Conservation (phyloP, 2,888 invertebrate genomes). For the Stegana nigrithorax region DNA sequence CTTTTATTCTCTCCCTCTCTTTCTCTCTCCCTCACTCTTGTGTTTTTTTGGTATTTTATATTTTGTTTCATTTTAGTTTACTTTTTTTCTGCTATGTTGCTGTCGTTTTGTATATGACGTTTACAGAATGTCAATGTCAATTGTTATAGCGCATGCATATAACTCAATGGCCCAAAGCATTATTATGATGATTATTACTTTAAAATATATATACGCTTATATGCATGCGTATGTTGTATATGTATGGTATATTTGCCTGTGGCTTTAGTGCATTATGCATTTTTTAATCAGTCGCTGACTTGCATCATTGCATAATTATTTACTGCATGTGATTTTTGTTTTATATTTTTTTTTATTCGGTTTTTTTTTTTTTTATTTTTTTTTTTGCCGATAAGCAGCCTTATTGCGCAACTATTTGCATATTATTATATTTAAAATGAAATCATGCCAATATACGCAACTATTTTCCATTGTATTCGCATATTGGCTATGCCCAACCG, state of each 20-base stretch:
- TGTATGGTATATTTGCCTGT: not conserved
- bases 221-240: not conserved
- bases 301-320: conserved; percentile 11
- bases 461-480: too few species aligned
- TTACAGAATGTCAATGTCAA: conserved; percentile 19
- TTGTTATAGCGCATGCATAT: too few species aligned
- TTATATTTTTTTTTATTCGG: too few species aligned
- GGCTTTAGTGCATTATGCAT: not conserved
- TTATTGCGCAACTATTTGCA: too few species aligned
- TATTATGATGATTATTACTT: too few species aligned
- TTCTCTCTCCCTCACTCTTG: not conserved
- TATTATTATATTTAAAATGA: too few species aligned
- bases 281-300: conserved; percentile 10
- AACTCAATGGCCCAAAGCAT: too few species aligned
- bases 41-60: not conserved
- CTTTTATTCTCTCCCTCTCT: not conserved
- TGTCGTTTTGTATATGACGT: not conserved
- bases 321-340: too few species aligned
- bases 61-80: not conserved
- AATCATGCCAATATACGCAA: too few species aligned
- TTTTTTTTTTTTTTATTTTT: too few species aligned
- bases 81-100: not conserved
- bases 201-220: not conserved
- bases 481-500: too few species aligned
- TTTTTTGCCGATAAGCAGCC: too few species aligned